These are phyloP conservation scores for Achatina immaculata DNA, from an alignment of 1,140 invertebrate species.

Conservation along the genomic window DNA sequence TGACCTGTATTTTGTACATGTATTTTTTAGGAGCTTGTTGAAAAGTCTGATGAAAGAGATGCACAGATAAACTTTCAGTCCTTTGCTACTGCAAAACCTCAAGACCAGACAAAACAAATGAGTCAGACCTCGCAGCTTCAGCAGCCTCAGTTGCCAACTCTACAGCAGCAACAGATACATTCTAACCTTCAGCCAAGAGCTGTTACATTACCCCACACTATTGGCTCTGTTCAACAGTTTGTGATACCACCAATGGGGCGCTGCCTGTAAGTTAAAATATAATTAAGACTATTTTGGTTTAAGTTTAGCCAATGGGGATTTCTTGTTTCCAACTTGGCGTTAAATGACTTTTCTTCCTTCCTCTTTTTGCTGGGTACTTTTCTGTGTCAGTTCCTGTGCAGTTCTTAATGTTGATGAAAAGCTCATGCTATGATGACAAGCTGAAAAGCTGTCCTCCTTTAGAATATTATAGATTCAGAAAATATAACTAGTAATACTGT, in stretches of 20 bases:
- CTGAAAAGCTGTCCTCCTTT: too few species aligned
- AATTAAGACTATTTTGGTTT: too few species aligned
- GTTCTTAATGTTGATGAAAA: too few species aligned
- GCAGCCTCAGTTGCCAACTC: neutral
- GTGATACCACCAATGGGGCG: conserved; percentile 15
- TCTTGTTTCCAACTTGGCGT: too few species aligned
- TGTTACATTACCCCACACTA: neutral
- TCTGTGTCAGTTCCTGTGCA: too few species aligned
- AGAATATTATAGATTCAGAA: too few species aligned
- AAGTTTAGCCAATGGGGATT: too few species aligned
- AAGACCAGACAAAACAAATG: neutral
- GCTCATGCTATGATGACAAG: too few species aligned
- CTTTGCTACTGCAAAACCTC: neutral
- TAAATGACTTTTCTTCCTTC: too few species aligned
- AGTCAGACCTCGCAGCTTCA: neutral
- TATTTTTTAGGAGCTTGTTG: conserved; percentile 11
- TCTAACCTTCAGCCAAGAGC: neutral
- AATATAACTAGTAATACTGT: too few species aligned
- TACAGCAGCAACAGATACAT: conserved; percentile 4
- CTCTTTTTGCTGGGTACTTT: too few species aligned
- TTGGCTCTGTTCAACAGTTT: neutral
- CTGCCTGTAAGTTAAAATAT: conserved; percentile 27
- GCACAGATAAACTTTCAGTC: neutral
- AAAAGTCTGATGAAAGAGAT: neutral
- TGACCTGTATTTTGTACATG: too few species aligned